phyloP scores from a whole-genome alignment of 1,140 invertebrate species.

The Plodia interpunctella region DNA sequence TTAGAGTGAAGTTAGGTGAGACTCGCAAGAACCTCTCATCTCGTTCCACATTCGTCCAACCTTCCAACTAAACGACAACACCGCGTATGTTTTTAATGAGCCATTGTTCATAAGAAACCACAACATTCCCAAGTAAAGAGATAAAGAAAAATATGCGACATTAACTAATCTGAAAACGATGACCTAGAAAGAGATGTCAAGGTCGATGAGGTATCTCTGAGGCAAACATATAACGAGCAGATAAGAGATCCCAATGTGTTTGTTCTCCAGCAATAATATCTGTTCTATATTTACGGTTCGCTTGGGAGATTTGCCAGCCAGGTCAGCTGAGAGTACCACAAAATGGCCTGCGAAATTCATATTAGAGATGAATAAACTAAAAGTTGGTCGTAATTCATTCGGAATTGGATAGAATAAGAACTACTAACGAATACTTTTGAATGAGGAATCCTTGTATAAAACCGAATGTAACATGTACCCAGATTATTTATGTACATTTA shows the following conservation, averaged over 20 bases:
- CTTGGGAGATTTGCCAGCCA: slow-evolving; percentile 55
- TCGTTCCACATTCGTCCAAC: slow-evolving; percentile 32
- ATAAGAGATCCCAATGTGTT: slow-evolving; percentile 38
- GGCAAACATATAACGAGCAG: slow-evolving; percentile 9
- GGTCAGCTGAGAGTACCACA: slow-evolving; percentile 30
- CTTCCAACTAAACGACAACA: slow-evolving; percentile 28
- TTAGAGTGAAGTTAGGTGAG: slow-evolving; percentile 21
- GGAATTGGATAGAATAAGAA: too few species aligned
- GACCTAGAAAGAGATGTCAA: slow-evolving; percentile 1
- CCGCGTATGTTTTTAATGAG: slow-evolving; percentile 42
- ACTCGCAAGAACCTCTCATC: slow-evolving; percentile 29
- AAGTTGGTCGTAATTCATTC: too few species aligned
- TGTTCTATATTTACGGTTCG: slow-evolving; percentile 48
- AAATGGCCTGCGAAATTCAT: not conserved
- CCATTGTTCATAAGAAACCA: not conserved
- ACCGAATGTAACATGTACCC: too few species aligned
- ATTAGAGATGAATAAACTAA: not conserved
- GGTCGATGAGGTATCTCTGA: not conserved
- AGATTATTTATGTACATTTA: too few species aligned
- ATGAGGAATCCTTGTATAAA: too few species aligned
- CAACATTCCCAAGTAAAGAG: not conserved
- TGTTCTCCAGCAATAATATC: slow-evolving; percentile 47
- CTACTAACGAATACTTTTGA: too few species aligned
- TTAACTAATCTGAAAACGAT: not conserved
- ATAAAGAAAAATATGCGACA: too few species aligned